Base-by-base conservation (phyloP, 2,888 invertebrate genomes). In the Pseudolycoriella hygida region DNA sequence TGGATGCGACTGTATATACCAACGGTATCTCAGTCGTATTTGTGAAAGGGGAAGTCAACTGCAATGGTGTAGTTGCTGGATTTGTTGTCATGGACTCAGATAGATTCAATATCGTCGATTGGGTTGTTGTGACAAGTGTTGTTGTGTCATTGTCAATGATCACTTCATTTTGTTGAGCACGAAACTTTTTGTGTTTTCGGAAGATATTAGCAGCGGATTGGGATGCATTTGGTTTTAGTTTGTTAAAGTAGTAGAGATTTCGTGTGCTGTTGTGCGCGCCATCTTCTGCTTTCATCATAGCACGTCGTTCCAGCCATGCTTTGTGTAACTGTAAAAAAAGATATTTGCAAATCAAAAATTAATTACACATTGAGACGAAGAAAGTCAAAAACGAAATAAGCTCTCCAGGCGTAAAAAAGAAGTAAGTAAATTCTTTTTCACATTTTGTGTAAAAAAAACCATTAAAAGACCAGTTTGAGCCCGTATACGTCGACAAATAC, bases 291-390 rank as follows among this genome's bases (percentile, higher is more conserved):
- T 51, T 58, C 51, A 41, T 50, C 48, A 49, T 56, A 51, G 53
- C 56, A 4, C 61, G 59, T 44, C 55, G 54, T 45, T 54, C 55
- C n/a, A 64, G 52, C 64, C 64, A 64, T 50, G 63, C 60, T 54
- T 61, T 58, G 52, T 64, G 63, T 56, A 63, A 60, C 64, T 64
- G 50, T 5, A 46, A 34, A 12, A 25, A 25, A 25, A 25, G 25
- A 25, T 25, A n/a, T n/a, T n/a, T n/a, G n/a, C 25, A 25, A 25
- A n/a, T n/a, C n/a, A n/a, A n/a, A n/a, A 30, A 10, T 30, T 30
- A 30, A 30, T 30, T 10, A 30, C 11, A 30, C 11, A 30, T 10
- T 30, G 11, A 30, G 31, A n/a, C n/a, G n/a, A n/a, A n/a, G n/a
- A n/a, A n/a, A n/a, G n/a, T n/a, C n/a, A n/a, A n/a, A n/a, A n/a